Evolutionary conservation across 2,797 vertebrate genomes (phyloP).

Genomic region (Clangula hyemalis): DNA sequence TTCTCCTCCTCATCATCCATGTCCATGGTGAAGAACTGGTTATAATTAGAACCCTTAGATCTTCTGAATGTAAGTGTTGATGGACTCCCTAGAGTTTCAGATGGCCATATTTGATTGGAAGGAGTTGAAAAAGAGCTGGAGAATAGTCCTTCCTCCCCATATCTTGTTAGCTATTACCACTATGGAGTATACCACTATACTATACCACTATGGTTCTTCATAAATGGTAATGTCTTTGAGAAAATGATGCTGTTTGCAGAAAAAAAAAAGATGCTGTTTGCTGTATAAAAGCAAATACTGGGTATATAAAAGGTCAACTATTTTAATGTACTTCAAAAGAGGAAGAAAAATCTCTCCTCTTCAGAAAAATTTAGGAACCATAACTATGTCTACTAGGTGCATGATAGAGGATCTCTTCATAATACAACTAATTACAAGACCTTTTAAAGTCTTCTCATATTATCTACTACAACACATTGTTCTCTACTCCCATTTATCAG

Average conservation of each 20-base stretch:
- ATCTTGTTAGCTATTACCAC: not conserved
- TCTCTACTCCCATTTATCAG: not conserved
- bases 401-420: not conserved
- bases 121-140: not conserved
- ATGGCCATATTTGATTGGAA: not conserved
- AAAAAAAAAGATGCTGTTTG: not conserved
- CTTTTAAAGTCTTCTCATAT: not conserved
- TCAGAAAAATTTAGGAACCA: not conserved
- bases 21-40: not conserved
- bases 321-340: not conserved
- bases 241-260: not conserved
- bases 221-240: not conserved
- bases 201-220: not conserved
- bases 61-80: not conserved
- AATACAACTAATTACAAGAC: not conserved
- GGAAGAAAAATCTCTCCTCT: not conserved
- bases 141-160: not conserved
- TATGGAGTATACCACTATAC: not conserved
- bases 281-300: not conserved
- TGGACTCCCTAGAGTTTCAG: not conserved
- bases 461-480: not conserved
- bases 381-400: not conserved
- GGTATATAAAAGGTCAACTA: not conserved
- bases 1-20: not conserved
- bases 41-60: constrained; percentile 28